These are phyloP conservation scores for Drosophila melanosoma DNA, from an alignment of 2,888 invertebrate species.

Conservation along the genomic window DNA sequence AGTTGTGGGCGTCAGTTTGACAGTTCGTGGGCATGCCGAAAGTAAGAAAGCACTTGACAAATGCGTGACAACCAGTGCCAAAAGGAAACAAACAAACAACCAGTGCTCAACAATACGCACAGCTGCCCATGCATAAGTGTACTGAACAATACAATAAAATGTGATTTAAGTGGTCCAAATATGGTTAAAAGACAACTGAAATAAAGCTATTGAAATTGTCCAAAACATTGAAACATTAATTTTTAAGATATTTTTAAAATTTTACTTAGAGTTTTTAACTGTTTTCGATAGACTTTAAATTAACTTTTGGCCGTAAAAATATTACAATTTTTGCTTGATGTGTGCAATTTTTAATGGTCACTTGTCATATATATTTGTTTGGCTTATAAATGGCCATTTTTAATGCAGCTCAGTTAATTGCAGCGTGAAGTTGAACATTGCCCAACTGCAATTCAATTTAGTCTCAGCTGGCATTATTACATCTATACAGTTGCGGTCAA, in stretches of 20 bases:
- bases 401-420: conserved; percentile 51
- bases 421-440: conserved; percentile 63
- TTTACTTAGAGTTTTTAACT: conserved; percentile 9
- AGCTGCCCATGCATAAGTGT: conserved; percentile 15
- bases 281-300: conserved; percentile 1
- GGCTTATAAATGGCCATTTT: conserved; percentile 15
- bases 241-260: neutral
- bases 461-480: conserved; percentile 26
- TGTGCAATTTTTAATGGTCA: neutral
- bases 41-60: conserved; percentile 55
- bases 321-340: conserved; percentile 1
- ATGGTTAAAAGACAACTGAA: neutral
- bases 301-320: neutral
- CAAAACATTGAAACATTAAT: neutral
- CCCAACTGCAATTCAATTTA: conserved; percentile 27
- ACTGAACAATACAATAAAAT: conserved; percentile 2
- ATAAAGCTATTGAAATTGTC: neutral
- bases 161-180: conserved; percentile 4
- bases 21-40: conserved; percentile 54
- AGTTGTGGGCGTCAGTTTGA: conserved; percentile 40
- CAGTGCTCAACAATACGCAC: conserved; percentile 15
- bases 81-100: conserved; percentile 1
- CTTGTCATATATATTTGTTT: neutral
- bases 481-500: neutral
- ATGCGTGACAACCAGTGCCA: conserved; percentile 37